A percentile compares a stretch with the other conserved stretches of the same genome.
phyloP scores from a whole-genome alignment of 1,140 invertebrate genomes.

The Sitophilus oryzae region DNA sequence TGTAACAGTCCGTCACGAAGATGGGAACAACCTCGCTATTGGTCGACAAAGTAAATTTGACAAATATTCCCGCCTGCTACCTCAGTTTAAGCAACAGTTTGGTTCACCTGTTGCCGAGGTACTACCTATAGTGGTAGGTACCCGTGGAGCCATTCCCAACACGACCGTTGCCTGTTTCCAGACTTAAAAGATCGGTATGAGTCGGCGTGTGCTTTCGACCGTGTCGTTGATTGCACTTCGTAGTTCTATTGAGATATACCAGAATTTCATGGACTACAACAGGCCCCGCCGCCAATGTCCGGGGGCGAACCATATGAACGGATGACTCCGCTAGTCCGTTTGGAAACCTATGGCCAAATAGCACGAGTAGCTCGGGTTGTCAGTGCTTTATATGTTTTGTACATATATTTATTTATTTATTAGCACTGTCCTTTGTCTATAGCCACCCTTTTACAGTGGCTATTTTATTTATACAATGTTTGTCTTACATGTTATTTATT shows the following conservation, averaged over 20 bases:
- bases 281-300: too few relatives aligned
- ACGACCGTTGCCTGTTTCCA: slow-evolving; percentile 22
- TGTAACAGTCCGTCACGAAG: slow-evolving; percentile 40
- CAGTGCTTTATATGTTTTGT: too few relatives aligned
- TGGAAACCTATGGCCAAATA: too few relatives aligned
- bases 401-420: too few relatives aligned
- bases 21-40: slow-evolving; percentile 25
- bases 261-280: slow-evolving; percentile 34
- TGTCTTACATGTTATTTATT: too few relatives aligned
- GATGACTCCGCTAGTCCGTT: too few relatives aligned
- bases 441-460: too few relatives aligned
- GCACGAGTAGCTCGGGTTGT: too few relatives aligned
- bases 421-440: too few relatives aligned
- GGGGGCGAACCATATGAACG: too few relatives aligned
- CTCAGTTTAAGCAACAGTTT: slow-evolving; percentile 16
- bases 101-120: slow-evolving; percentile 20
- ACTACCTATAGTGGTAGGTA: slow-evolving; percentile 37
- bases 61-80: slow-evolving; percentile 28
- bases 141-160: slow-evolving; percentile 36
- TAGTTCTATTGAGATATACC: slow-evolving; percentile 35
- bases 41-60: slow-evolving; percentile 21
- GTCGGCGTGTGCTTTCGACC: slow-evolving; percentile 22
- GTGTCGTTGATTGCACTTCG: slow-evolving; percentile 36
- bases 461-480: too few relatives aligned
- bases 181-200: slow-evolving; percentile 25